Evolutionary conservation across 2,888 invertebrate genomes (phyloP), one percentile per base, ranked within the genome.

Genomic region (Hyles lineata): DNA sequence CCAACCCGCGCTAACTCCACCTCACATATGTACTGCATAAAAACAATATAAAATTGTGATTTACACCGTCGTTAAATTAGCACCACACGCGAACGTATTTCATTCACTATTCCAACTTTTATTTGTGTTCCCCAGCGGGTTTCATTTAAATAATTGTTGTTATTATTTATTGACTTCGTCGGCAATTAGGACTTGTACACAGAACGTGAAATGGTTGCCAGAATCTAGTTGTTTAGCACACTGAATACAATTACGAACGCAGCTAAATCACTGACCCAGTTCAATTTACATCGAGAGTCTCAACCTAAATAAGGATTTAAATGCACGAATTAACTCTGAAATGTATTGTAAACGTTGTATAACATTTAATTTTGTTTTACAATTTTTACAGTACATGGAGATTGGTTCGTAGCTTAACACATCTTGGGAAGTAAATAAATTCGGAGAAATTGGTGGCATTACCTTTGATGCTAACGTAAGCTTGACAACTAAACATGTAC

Each of bases 91-190:
- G 59, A 73, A 72, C 76, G 67, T 77, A 77, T 75, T 81, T 76
- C 76, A 74, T 76, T 74, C 76, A 72, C 77, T 71, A 69, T 76
- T 70, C 58, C 50, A 32, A 74, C 75, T 76, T 76, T 75, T 77
- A 79, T 78, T 76, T 76, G 73, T 72, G 73, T 70, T 52, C 58
- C 55, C 67, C 67, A 74, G 63, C 71, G 74, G 59, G 17, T 71
- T 72, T 78, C 71, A 79, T 78, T 79, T 77, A 76, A 77, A 77
- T 78, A 77, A 77, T 78, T 76, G 75, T 78, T 77, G 76, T 76
- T 74, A 75, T 78, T 78, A 78, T 78, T 80, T 79, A 76, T 78
- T 32, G 75, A 74, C 70, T 74, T 71, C 52, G 35, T 50, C 29
- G 70, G 35, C 69, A 76, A 75, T 75, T 78, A 76, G 73, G 73